phyloP scores from a whole-genome alignment of 2,797 vertebrate species.

The Hyperoplus immaculatus region DNA sequence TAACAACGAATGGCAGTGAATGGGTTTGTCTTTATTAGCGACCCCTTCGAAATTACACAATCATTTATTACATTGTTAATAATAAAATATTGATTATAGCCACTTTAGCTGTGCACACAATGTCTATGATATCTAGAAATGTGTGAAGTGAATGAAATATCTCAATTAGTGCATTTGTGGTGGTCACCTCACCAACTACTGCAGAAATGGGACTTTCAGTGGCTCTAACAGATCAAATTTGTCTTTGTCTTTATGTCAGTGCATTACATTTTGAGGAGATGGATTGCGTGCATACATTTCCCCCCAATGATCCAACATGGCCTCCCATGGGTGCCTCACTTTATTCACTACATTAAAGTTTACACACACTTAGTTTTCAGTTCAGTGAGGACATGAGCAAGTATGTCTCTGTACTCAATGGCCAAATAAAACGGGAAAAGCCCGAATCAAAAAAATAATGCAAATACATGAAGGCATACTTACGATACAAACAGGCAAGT shows the following conservation, averaged over 20 bases:
- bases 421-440: constrained; percentile 87
- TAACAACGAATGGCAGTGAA: no score
- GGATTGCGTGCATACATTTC: constrained; percentile 65
- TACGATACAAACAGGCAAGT: constrained; percentile 75
- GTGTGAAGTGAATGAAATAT: constrained; percentile 36
- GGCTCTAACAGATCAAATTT: constrained; percentile 48
- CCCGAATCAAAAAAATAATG: constrained; percentile 85
- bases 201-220: constrained; percentile 31
- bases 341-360: constrained; percentile 67
- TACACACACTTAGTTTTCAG: constrained; percentile 76
- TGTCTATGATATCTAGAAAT: constrained; percentile 35
- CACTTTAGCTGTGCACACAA: constrained; percentile 30
- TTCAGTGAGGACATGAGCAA: constrained; percentile 82
- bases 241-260: constrained; percentile 59
- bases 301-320: constrained; percentile 62
- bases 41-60: not conserved
- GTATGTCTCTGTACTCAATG: constrained; percentile 76
- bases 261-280: constrained; percentile 60
- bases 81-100: constrained; percentile 3
- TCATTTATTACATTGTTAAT: not conserved
- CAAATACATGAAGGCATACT: constrained; percentile 84
- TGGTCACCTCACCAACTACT: constrained; percentile 38
- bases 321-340: constrained; percentile 55
- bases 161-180: constrained; percentile 32
- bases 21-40: not conserved